Percentiles rank a stretch among this genome's conserved stretches.
phyloP scores from a whole-genome alignment of 2,113 vertebrate genomes.

The Corydoras sp. region DNA sequence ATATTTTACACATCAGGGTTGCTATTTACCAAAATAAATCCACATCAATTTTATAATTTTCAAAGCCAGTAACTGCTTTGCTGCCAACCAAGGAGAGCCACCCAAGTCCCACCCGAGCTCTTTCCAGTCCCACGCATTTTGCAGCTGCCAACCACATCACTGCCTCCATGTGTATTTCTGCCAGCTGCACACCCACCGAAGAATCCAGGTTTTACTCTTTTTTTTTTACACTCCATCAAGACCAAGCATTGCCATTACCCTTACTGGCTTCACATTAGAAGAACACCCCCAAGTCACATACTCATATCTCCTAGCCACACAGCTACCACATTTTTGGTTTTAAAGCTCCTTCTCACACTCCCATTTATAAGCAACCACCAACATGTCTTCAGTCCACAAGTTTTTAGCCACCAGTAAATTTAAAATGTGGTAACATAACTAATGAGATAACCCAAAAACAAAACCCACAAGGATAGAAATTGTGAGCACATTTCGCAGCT shows the following conservation, averaged over 20 bases:
- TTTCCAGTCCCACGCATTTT: slow-evolving; percentile 21
- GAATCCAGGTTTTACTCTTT: slow-evolving; percentile 12
- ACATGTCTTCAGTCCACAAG: neutral
- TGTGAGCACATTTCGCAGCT: neutral
- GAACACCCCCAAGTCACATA: neutral
- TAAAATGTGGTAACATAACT: neutral
- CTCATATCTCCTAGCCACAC: slow-evolving; percentile 5
- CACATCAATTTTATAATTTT: slow-evolving; percentile 23
- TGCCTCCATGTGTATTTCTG: slow-evolving; percentile 18
- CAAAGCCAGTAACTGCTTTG: slow-evolving; percentile 3
- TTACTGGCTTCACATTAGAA: neutral
- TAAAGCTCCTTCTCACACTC: neutral
- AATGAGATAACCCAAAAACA: neutral
- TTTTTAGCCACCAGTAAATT: neutral
- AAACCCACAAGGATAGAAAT: neutral
- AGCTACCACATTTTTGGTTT: neutral
- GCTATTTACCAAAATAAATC: slow-evolving; percentile 41
- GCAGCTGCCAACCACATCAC: slow-evolving; percentile 23
- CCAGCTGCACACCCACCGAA: slow-evolving; percentile 22
- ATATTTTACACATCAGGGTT: slow-evolving; percentile 28
- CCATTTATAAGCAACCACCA: neutral
- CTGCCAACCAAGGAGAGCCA: slow-evolving; percentile 25
- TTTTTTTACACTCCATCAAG: neutral
- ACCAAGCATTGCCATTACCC: slow-evolving; percentile 5
- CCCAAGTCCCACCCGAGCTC: slow-evolving; percentile 16